These are phyloP conservation scores for Semaprochilodus insignis DNA, from an alignment of 2,797 vertebrate genomes.

Conservation along the genomic window DNA sequence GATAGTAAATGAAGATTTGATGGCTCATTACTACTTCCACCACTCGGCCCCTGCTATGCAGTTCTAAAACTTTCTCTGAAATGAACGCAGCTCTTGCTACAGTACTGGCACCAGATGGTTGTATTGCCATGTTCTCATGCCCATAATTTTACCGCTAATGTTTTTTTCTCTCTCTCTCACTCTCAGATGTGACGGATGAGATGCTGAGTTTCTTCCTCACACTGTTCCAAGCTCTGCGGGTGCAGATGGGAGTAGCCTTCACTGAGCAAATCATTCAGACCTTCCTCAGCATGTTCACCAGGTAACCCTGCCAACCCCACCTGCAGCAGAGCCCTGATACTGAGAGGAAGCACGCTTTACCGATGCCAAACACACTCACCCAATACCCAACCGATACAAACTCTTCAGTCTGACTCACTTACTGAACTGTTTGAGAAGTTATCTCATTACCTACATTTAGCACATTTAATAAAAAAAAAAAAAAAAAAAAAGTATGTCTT, in stretches of 20 bases:
- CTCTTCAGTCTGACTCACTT: background rate
- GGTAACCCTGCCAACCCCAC: constrained; percentile 64
- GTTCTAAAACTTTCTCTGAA: background rate
- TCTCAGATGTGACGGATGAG: constrained; percentile 93
- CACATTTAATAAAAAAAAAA: background rate
- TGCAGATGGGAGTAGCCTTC: constrained; percentile 98
- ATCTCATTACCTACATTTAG: background rate
- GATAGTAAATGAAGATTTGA: background rate
- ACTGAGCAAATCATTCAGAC: constrained; percentile 98
- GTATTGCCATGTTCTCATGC: background rate
- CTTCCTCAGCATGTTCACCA: constrained; percentile 98
- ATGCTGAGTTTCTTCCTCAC: constrained; percentile 98
- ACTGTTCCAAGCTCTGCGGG: constrained; percentile 93
- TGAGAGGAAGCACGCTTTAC: background rate
- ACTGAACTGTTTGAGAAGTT: background rate
- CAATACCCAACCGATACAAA: too few relatives aligned
- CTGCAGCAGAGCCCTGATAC: background rate
- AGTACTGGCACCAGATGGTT: background rate
- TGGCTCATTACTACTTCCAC: background rate
- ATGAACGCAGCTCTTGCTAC: too few relatives aligned
- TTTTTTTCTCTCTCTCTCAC: constrained; percentile 7
- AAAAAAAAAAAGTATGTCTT: background rate
- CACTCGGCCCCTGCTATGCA: background rate
- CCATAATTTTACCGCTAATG: background rate
- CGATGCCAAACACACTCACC: background rate